A percentile compares a stretch with the other conserved stretches of the same genome.
Evolutionary conservation across 2,113 vertebrate genomes (phyloP).

Genomic region (Formicarius rufipectus): DNA sequence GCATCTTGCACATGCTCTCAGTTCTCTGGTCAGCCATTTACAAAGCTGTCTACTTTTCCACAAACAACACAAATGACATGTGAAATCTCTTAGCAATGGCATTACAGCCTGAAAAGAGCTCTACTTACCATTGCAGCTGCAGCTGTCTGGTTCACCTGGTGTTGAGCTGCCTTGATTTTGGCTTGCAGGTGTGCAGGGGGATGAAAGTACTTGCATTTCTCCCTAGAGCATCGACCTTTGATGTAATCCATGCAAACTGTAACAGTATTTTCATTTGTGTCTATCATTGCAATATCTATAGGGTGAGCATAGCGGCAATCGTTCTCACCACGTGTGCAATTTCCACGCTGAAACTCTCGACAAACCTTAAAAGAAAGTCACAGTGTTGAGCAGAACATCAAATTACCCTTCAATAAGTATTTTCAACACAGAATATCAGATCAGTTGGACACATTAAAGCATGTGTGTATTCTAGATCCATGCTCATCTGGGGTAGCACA

Average conservation of each 20-base stretch:
- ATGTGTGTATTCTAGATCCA: background rate
- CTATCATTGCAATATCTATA: constrained; percentile 92
- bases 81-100: background rate
- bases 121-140: constrained; percentile 86
- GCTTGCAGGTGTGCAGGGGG: constrained; percentile 97
- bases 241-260: constrained; percentile 99
- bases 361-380: constrained; percentile 85
- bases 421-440: background rate
- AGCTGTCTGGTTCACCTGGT: constrained; percentile 92
- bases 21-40: constrained; percentile 6
- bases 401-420: background rate
- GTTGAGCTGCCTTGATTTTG: constrained; percentile 95
- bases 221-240: constrained; percentile 95
- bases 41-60: background rate
- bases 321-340: constrained; percentile 96
- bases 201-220: constrained; percentile 99
- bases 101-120: background rate
- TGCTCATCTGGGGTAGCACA: background rate
- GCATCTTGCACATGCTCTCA: background rate
- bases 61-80: background rate
- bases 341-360: constrained; percentile 96
- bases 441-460: background rate
- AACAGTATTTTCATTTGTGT: constrained; percentile 96
- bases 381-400: constrained; percentile 5
- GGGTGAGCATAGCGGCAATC: constrained; percentile 98